Base-by-base conservation (phyloP, 2,113 vertebrate species). In the Myrmophylax atrothorax region DNA sequence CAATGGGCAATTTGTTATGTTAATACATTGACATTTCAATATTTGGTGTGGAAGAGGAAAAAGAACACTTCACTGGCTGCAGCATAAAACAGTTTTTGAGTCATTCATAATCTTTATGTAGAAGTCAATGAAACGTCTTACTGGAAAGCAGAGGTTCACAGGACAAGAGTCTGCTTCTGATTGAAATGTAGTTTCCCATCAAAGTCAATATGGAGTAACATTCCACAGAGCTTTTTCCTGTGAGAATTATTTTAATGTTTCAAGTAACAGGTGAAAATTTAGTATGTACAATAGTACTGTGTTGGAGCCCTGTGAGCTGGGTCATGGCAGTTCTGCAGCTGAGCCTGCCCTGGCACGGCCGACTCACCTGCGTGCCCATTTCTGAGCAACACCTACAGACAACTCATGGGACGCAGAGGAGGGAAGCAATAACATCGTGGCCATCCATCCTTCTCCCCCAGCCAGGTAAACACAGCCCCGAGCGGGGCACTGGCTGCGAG, bases 201-300 rank as follows among this genome's bases (percentile, higher is more conserved):
- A 25, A 10, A 66, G 29, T 16, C 69, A 60, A 0, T 59, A 33
- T 1, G 0, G 28, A 37, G 55, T 1, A 15, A 19, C 8, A 4
- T 8, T 70, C 40, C 78, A 70, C 31, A 12, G 66, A 50, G 70
- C 20, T 75, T 25, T 24, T 35, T 35, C 20, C 62, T 23, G 19
- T 4, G 70, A 37, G 42, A 78, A 28, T 42, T 74, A 38, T 16
- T 81, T 44, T 42, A 63, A 70, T 82, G 77, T 49, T 24, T 53
- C 4, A 9, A 14, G 28, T 12, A 38, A 38, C 69, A 83, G 64
- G 12, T 26, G 9, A n/a, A 28, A 38, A 69, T 38, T 23, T 20
- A 18, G 42, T 38, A 4, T 1, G 3, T 35, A 1, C 22, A 18
- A 0, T 10, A 8, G 40, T 3, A 2, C 58, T 14, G 2, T 10